phyloP scores from a whole-genome alignment of 2,888 invertebrate genomes.

The Ormyrus labotus region DNA sequence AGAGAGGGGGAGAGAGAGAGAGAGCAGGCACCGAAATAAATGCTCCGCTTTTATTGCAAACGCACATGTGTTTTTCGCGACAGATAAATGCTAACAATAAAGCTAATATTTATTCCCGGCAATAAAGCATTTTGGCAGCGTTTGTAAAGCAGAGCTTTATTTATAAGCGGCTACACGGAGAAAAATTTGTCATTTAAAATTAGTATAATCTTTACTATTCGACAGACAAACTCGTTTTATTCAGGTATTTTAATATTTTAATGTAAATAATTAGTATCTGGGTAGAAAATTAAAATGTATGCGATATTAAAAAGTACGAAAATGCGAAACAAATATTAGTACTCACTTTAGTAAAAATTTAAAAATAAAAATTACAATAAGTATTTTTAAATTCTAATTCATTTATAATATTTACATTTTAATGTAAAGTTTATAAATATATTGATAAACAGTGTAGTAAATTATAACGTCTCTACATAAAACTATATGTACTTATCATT shows the following conservation, averaged over 20 bases:
- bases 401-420: neutral
- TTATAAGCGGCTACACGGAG: neutral
- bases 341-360: neutral
- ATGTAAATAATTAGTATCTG: too few relatives aligned
- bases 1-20: too few relatives aligned
- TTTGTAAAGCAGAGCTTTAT: neutral
- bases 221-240: too few relatives aligned
- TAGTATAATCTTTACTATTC: too few relatives aligned
- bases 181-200: too few relatives aligned
- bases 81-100: neutral
- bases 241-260: too few relatives aligned
- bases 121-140: constrained; percentile 3
- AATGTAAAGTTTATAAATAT: neutral
- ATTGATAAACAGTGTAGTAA: neutral
- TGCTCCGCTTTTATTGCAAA: too few relatives aligned
- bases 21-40: too few relatives aligned
- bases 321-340: neutral
- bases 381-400: too few relatives aligned
- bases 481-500: neutral
- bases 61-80: neutral
- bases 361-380: neutral
- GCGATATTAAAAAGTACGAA: neutral
- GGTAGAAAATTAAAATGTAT: neutral
- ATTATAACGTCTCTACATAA: neutral
- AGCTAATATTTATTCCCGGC: neutral